A percentile compares a stretch with the other conserved stretches of the same genome.
Conservation (phyloP, 53 echinoderm and acorn worm genomes). For the Luidia sarsii region DNA sequence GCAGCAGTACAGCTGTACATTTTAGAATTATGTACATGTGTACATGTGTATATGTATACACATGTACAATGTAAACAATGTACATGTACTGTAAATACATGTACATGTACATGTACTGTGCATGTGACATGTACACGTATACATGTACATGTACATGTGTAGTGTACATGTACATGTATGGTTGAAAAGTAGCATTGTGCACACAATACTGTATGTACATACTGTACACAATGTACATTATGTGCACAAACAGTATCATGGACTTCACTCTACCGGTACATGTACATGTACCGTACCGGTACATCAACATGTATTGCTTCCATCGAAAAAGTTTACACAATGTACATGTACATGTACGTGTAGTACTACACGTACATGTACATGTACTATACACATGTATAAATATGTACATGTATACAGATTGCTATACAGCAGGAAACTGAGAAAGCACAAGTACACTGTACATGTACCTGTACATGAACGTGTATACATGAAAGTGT, state of each 20-base stretch:
- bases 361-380: neutral
- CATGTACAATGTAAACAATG: neutral
- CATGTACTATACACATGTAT: neutral
- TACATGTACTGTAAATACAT: neutral
- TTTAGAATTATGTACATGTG: neutral
- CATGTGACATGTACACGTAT: neutral
- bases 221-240: neutral
- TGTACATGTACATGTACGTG: neutral
- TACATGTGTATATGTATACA: neutral
- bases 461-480: neutral
- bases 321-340: neutral
- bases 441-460: too few relatives aligned
- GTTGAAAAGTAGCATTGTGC: neutral
- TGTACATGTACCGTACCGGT: too few relatives aligned
- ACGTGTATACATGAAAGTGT: too few relatives aligned
- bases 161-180: constrained; percentile 16
- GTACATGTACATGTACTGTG: neutral
- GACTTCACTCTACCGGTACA: too few relatives aligned
- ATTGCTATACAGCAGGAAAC: too few relatives aligned
- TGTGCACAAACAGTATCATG: too few relatives aligned
- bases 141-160: constrained; percentile 2
- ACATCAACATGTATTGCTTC: too few relatives aligned
- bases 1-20: too few relatives aligned
- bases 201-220: neutral
- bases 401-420: too few relatives aligned